Percentiles rank a stretch among this genome's conserved stretches.
Evolutionary conservation across 1,140 invertebrate genomes (phyloP).

Genomic region (Pararge aegeria): DNA sequence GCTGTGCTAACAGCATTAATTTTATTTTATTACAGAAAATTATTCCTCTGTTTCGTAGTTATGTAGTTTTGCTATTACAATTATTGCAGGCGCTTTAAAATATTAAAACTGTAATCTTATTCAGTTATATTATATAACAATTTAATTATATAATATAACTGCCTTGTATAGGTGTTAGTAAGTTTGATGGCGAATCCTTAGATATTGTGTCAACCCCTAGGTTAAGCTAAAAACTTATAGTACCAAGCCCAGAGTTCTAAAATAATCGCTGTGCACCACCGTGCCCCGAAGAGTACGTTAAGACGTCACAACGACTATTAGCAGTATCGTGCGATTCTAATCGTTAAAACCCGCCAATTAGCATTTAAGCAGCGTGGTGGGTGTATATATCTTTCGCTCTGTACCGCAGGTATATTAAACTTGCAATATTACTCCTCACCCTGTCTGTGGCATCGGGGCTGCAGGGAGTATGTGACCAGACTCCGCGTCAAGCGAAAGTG

Average conservation of each 20-base stretch:
- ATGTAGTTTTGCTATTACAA: constrained; percentile 2
- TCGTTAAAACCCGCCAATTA: no score
- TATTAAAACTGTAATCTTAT: no score
- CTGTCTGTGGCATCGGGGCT: constrained; percentile 27
- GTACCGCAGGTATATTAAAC: constrained; percentile 38
- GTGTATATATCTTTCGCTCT: no score
- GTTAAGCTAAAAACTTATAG: no score
- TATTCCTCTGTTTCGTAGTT: background rate
- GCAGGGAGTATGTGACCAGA: constrained; percentile 57
- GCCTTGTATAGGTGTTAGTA: no score
- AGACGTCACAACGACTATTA: background rate
- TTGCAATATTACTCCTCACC: constrained; percentile 21
- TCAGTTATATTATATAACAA: no score
- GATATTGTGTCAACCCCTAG: no score
- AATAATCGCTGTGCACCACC: no score
- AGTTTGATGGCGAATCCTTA: no score
- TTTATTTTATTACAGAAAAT: constrained; percentile 4
- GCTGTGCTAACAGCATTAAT: constrained; percentile 13
- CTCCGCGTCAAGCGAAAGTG: constrained; percentile 43
- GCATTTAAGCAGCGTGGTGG: background rate
- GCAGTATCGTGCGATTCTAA: no score
- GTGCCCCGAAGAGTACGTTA: background rate
- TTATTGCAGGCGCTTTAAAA: constrained; percentile 16
- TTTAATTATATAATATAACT: no score
- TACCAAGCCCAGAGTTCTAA: no score